These are phyloP conservation scores for Chloroceryle aenea DNA, from an alignment of 2,113 vertebrate species.

Conservation along the genomic window DNA sequence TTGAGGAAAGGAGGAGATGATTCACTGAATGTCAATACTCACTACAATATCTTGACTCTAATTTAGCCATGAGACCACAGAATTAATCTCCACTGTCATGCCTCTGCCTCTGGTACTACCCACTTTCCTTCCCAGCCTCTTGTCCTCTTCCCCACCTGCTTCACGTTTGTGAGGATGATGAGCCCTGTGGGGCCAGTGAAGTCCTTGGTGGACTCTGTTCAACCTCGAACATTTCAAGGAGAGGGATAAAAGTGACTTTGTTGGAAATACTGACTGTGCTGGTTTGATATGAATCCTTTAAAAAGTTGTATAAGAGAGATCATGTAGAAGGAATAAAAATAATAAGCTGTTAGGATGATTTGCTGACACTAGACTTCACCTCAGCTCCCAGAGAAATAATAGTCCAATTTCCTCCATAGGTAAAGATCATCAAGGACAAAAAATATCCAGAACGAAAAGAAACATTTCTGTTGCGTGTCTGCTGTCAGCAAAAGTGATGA, in stretches of 20 bases:
- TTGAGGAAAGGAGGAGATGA: not conserved
- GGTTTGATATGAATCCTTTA: not conserved
- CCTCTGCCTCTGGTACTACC: not conserved
- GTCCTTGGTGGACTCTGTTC: not conserved
- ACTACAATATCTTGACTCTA: not conserved
- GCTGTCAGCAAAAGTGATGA: not conserved
- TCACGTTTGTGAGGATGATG: not conserved
- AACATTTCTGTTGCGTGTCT: not conserved
- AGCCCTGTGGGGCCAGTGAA: fast-evolving
- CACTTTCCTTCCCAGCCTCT: not conserved
- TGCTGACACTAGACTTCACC: slow-evolving; percentile 38
- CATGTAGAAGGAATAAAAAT: slow-evolving; percentile 43
- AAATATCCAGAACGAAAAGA: not conserved
- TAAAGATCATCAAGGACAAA: not conserved
- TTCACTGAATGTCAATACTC: not conserved
- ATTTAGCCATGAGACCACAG: no score
- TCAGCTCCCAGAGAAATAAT: slow-evolving; percentile 47
- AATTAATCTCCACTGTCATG: not conserved
- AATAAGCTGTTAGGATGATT: slow-evolving; percentile 46
- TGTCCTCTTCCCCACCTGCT: not conserved
- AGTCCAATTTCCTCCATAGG: slow-evolving; percentile 9
- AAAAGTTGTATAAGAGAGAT: slow-evolving; percentile 22
- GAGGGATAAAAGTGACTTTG: not conserved
- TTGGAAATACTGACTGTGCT: not conserved
- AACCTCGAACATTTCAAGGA: fast-evolving